Evolutionary conservation across 2,888 invertebrate genomes (phyloP).

Genomic region (Heteromyza rotundicornis): DNA sequence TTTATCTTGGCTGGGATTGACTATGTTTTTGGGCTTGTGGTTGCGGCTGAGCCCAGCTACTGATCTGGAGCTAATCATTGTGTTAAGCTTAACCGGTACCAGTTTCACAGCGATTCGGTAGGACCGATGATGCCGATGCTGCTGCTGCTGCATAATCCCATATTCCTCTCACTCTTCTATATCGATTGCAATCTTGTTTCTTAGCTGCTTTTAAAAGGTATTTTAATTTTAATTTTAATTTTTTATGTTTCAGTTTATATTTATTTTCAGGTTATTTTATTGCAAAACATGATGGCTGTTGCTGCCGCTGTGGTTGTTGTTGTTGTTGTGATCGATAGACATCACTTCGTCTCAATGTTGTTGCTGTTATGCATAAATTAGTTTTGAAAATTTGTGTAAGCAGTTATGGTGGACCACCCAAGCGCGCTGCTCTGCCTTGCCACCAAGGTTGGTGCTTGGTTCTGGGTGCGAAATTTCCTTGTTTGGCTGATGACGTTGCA

Average conservation of each 20-base stretch:
- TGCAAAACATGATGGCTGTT: conserved; percentile 7
- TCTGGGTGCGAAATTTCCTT: too few species aligned
- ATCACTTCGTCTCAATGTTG: conserved; percentile 4
- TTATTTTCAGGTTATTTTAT: not conserved
- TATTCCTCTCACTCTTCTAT: not conserved
- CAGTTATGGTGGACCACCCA: not conserved
- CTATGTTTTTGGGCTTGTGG: not conserved
- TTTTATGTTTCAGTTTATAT: too few species aligned
- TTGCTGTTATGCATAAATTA: not conserved
- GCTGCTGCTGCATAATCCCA: not conserved
- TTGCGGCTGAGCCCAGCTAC: not conserved
- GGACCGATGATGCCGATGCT: too few species aligned
- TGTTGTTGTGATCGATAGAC: not conserved
- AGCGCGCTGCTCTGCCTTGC: not conserved
- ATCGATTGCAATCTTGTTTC: not conserved
- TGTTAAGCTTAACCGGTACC: not conserved
- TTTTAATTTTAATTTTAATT: not conserved
- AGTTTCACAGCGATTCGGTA: too few species aligned
- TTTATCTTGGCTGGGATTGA: not conserved
- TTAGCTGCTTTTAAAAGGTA: not conserved
- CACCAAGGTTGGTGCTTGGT: not conserved
- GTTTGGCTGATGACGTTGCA: too few species aligned
- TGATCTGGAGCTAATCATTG: not conserved
- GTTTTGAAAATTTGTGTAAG: not conserved
- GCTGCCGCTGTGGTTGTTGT: conserved; percentile 3